Evolutionary conservation across 2,113 vertebrate species (phyloP).

Genomic region (Ictalurus punctatus): DNA sequence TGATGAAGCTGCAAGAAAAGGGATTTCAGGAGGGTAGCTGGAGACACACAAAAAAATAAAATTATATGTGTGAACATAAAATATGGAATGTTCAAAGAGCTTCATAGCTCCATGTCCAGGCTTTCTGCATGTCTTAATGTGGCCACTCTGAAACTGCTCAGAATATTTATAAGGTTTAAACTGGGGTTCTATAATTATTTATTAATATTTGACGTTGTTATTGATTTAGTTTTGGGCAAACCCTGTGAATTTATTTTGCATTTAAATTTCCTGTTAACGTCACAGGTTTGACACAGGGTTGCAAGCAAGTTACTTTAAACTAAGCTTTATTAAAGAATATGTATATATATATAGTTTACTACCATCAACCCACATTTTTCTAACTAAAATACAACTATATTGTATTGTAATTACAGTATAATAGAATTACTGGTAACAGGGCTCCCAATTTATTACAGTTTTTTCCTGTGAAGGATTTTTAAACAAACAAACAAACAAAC

Average conservation of each 20-base stretch:
- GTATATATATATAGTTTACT: too few relatives aligned
- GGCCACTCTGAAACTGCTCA: slow-evolving; percentile 13
- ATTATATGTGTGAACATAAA: slow-evolving; percentile 52
- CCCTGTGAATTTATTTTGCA: too few relatives aligned
- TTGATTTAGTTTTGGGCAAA: background rate
- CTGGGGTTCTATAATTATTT: background rate
- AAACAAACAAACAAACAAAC: too few relatives aligned
- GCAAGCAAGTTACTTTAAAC: too few relatives aligned
- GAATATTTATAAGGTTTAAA: background rate
- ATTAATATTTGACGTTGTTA: background rate
- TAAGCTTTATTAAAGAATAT: too few relatives aligned
- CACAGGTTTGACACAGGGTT: too few relatives aligned
- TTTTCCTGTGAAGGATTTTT: too few relatives aligned
- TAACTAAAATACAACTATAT: too few relatives aligned
- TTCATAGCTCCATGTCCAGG: slow-evolving; percentile 53
- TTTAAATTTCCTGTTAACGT: background rate
- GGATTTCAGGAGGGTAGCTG: slow-evolving; percentile 52
- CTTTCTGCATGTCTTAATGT: slow-evolving; percentile 46
- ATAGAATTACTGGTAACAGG: too few relatives aligned
- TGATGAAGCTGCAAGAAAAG: slow-evolving; percentile 72
- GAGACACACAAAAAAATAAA: slow-evolving; percentile 27
- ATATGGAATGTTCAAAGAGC: slow-evolving; percentile 67
- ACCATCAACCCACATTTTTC: too few relatives aligned
- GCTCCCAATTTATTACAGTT: too few relatives aligned
- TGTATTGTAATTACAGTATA: too few relatives aligned